phyloP scores from a whole-genome alignment of 92 coral and sea anemone species.

The Epizoanthus rinbou region DNA sequence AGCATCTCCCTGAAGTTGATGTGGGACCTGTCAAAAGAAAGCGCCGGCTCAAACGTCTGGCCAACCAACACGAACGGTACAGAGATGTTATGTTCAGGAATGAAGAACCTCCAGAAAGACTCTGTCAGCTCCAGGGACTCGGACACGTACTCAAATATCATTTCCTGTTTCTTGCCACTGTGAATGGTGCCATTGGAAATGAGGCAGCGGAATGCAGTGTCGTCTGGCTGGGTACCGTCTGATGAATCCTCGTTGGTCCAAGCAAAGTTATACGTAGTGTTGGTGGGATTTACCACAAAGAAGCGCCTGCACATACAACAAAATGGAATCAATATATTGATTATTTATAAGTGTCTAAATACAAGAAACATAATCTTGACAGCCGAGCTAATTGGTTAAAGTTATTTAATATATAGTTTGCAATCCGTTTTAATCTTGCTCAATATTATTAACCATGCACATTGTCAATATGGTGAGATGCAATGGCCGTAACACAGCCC shows the following conservation, averaged over 20 bases:
- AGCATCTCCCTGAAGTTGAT: slow-evolving; percentile 97
- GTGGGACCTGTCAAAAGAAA: slow-evolving; percentile 95
- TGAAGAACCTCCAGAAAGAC: slow-evolving; percentile 99
- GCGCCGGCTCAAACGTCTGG: slow-evolving; percentile 94
- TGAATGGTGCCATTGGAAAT: slow-evolving; percentile 76
- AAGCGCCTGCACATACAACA: slow-evolving; percentile 69
- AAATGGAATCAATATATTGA: slow-evolving; percentile 4
- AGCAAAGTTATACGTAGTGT: slow-evolving; percentile 70
- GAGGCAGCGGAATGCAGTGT: slow-evolving; percentile 79
- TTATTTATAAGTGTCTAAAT: too few species aligned
- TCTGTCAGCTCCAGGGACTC: slow-evolving; percentile 88
- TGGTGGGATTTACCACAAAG: slow-evolving; percentile 89
- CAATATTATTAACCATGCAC: too few species aligned
- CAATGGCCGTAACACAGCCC: too few species aligned
- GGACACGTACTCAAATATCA: slow-evolving; percentile 91
- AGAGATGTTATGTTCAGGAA: slow-evolving; percentile 93
- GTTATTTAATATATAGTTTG: too few species aligned
- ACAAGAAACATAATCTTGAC: too few species aligned
- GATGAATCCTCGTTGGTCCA: slow-evolving; percentile 95
- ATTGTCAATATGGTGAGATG: too few species aligned
- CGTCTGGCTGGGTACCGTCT: slow-evolving; percentile 77
- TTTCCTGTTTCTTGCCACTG: slow-evolving; percentile 93
- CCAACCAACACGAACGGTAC: slow-evolving; percentile 97
- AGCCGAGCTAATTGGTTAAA: too few species aligned
- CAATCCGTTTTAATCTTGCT: too few species aligned